Conservation (phyloP, 2,113 vertebrate species). For the Andinoacara biseriatus region DNA sequence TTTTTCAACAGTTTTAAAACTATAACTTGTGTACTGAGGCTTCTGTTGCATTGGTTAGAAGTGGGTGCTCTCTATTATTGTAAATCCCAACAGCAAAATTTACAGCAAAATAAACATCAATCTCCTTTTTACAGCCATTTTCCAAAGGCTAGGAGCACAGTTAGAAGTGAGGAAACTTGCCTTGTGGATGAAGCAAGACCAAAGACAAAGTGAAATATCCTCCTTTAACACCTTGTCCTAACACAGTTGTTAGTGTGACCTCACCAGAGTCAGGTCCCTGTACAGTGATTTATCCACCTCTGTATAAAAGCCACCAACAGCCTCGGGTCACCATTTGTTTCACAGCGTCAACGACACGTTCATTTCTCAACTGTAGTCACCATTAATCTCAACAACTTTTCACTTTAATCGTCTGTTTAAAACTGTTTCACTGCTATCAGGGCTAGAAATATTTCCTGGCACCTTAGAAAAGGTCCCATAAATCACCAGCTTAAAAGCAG, state of each 20-base stretch:
- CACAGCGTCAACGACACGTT: background rate
- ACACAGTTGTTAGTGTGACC: background rate
- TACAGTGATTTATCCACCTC: slow-evolving; percentile 50
- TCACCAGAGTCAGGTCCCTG: background rate
- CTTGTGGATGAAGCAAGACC: background rate
- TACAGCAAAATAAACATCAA: background rate
- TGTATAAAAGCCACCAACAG: slow-evolving; percentile 13
- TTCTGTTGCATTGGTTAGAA: background rate
- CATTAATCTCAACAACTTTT: slow-evolving; percentile 53
- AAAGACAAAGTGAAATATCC: slow-evolving; percentile 39
- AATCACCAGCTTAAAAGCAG: slow-evolving; percentile 39
- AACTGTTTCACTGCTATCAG: slow-evolving; percentile 50
- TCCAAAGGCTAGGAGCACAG: background rate
- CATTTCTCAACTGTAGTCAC: slow-evolving; percentile 24
- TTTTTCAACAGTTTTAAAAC: background rate
- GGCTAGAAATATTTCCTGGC: slow-evolving; percentile 57
- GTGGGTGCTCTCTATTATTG: background rate
- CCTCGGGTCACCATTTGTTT: slow-evolving; percentile 11
- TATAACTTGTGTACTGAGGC: background rate
- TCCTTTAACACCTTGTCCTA: background rate
- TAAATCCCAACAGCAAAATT: background rate
- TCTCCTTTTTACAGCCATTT: background rate
- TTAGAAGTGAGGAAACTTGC: background rate
- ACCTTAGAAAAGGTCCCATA: slow-evolving; percentile 30
- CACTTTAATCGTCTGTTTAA: slow-evolving; percentile 39